These are phyloP conservation scores for Drosophila dunni DNA, from an alignment of 1,140 invertebrate genomes.

Conservation along the genomic window DNA sequence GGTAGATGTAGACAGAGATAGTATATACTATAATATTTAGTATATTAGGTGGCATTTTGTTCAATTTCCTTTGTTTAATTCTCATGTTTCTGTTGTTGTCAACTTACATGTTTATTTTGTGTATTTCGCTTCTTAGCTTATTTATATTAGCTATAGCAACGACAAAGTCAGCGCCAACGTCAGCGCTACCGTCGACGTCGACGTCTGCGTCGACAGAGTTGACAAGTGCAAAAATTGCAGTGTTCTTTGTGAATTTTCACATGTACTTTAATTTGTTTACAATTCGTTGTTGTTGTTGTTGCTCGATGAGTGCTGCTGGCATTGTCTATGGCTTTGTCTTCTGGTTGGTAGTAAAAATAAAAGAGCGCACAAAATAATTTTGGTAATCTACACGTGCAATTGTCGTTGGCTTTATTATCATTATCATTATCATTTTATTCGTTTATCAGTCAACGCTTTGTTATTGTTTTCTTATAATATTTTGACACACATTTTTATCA, in stretches of 20 bases:
- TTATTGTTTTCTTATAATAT: constrained; percentile 29
- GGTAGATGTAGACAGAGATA: not conserved
- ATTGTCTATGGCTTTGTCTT: constrained; percentile 15
- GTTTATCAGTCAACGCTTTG: constrained; percentile 20
- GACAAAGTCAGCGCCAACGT: constrained; percentile 13
- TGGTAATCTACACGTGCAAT: constrained; percentile 34
- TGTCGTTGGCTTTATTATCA: constrained; percentile 1
- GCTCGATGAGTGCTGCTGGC: not conserved
- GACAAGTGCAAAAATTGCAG: constrained; percentile 46
- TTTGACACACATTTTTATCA: constrained; percentile 76
- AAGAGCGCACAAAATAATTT: constrained; percentile 24
- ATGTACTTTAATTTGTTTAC: constrained; percentile 44
- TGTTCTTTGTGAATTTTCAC: constrained; percentile 40
- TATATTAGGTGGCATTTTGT: constrained; percentile 3
- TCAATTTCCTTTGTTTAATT: constrained; percentile 6
- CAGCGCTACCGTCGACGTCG: constrained; percentile 10
- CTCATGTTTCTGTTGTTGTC: constrained; percentile 34
- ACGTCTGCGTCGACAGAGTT: constrained; percentile 6
- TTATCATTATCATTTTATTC: constrained; percentile 24
- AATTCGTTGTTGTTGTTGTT: not conserved
- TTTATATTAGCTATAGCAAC: constrained; percentile 17
- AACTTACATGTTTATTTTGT: constrained; percentile 61
- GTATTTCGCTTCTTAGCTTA: constrained; percentile 22
- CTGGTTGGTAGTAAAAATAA: not conserved
- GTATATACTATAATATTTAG: not conserved